A percentile compares a stretch with the other conserved stretches of the same genome.
These are phyloP conservation scores for Catharus fuscescens DNA, from an alignment of 2,113 vertebrate genomes.

Conservation along the genomic window DNA sequence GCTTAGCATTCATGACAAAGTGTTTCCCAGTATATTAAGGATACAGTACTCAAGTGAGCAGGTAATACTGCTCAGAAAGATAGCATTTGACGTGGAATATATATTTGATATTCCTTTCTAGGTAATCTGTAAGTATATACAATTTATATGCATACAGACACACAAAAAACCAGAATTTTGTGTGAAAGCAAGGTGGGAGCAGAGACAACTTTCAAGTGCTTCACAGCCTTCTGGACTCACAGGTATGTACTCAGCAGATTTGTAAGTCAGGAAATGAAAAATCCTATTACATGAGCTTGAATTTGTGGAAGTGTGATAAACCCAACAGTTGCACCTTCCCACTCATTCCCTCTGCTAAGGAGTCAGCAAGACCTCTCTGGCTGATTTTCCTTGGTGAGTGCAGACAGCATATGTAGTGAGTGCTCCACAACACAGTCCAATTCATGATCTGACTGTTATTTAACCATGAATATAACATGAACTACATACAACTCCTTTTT, in stretches of 20 bases:
- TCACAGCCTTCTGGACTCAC: not conserved
- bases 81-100: not conserved
- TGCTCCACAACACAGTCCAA: not conserved
- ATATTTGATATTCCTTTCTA: not conserved
- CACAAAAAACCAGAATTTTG: fast-evolving
- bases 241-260: not conserved
- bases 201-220: not conserved
- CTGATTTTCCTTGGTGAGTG: not conserved
- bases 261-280: not conserved
- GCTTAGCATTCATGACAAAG: not conserved
- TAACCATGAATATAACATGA: not conserved
- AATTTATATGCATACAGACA: not conserved
- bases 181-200: not conserved
- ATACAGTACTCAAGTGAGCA: not conserved
- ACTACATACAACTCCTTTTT: not conserved
- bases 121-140: not conserved
- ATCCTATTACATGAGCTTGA: not conserved
- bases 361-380: not conserved
- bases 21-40: not conserved
- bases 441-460: not conserved
- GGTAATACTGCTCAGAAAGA: not conserved
- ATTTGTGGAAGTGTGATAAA: not conserved
- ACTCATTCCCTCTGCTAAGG: not conserved
- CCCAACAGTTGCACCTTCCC: not conserved
- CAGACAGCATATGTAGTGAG: not conserved